These are phyloP conservation scores for Pelodytes ibericus DNA, from an alignment of 2,797 vertebrate species.

Conservation along the genomic window DNA sequence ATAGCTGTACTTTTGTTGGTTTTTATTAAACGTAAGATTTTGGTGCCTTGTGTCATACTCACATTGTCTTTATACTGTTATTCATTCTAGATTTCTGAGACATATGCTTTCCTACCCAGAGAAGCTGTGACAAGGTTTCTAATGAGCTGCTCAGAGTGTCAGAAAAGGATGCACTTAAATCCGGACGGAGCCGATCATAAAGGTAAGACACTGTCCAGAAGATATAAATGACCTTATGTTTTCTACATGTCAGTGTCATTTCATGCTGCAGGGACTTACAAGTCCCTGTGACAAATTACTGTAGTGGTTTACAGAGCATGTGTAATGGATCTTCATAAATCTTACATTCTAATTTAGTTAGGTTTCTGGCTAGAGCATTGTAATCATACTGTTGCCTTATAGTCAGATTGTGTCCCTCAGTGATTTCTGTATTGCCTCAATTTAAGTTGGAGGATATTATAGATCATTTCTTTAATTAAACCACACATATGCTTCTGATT, in stretches of 20 bases:
- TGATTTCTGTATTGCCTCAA: no score
- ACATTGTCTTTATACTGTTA: constrained; percentile 65
- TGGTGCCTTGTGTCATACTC: not conserved
- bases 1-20: no score
- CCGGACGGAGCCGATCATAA: constrained; percentile 83
- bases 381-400: no score
- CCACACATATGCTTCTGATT: no score
- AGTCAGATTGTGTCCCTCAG: no score
- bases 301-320: not conserved
- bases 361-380: no score
- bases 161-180: constrained; percentile 88
- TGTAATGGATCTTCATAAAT: not conserved
- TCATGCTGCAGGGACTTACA: not conserved
- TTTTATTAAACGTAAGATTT: no score
- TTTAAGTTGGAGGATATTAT: no score
- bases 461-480: no score
- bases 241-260: not conserved
- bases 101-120: constrained; percentile 84
- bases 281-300: not conserved
- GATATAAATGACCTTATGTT: constrained; percentile 53
- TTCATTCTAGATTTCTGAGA: constrained; percentile 84
- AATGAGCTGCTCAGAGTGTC: constrained; percentile 86
- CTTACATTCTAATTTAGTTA: not conserved
- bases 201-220: constrained; percentile 73
- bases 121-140: constrained; percentile 85